These are phyloP conservation scores for Tiliacea aurago DNA, from an alignment of 2,888 invertebrate species.

Conservation along the genomic window DNA sequence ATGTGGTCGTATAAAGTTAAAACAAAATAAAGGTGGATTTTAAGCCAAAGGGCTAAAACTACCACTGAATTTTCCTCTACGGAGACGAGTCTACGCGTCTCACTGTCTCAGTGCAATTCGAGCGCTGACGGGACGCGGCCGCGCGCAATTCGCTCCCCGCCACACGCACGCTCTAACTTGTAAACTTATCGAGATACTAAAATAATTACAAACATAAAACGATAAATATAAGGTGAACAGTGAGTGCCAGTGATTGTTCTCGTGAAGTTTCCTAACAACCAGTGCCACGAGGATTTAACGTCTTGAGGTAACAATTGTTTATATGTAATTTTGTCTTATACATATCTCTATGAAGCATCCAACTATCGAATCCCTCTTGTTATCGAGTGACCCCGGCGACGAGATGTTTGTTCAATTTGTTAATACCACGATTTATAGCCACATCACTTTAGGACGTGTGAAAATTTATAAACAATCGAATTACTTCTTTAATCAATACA, in stretches of 20 bases:
- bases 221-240: constrained; percentile 42
- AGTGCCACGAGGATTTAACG: constrained; percentile 27
- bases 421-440: constrained; percentile 71
- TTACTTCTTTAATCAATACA: constrained; percentile 42
- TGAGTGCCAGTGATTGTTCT: constrained; percentile 58
- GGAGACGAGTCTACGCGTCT: constrained; percentile 53
- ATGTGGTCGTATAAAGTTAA: constrained; percentile 46
- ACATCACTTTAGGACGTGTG: constrained; percentile 69
- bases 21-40: constrained; percentile 45
- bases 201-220: constrained; percentile 42
- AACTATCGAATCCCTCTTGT: constrained; percentile 72
- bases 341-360: constrained; percentile 52
- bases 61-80: constrained; percentile 63
- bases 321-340: constrained; percentile 58
- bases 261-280: constrained; percentile 38
- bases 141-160: constrained; percentile 56
- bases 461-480: constrained; percentile 60
- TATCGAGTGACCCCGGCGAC: constrained; percentile 81
- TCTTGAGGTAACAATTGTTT: constrained; percentile 61
- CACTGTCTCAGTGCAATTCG: constrained; percentile 81
- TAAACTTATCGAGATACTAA: constrained; percentile 54
- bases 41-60: constrained; percentile 56
- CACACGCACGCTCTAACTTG: constrained; percentile 66
- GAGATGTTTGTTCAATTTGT: constrained; percentile 80
- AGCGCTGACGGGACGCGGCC: constrained; percentile 72